These are phyloP conservation scores for Agrotis ipsilon DNA, from an alignment of 2,888 invertebrate species.

Conservation along the genomic window DNA sequence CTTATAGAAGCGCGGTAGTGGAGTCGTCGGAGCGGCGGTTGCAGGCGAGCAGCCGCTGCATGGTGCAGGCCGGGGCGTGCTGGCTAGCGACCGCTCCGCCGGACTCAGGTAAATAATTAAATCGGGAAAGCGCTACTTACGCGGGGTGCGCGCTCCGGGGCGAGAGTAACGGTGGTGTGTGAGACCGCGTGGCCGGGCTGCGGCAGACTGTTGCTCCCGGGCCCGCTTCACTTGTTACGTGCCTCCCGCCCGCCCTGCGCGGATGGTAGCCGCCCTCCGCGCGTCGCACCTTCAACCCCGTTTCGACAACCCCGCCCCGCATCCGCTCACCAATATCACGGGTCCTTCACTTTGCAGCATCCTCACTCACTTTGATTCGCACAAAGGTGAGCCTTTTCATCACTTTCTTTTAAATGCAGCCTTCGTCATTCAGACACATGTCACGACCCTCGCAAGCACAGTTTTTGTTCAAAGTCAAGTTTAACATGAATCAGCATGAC, in stretches of 20 bases:
- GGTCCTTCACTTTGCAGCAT: conserved; percentile 87
- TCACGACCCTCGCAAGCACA: conserved; percentile 30
- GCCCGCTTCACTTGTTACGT: conserved; percentile 91
- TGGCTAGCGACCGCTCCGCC: conserved; percentile 51
- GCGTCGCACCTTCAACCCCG: conserved; percentile 72
- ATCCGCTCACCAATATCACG: conserved; percentile 85
- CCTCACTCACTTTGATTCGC: conserved; percentile 79
- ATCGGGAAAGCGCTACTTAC: conserved; percentile 84
- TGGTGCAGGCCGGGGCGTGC: conserved; percentile 18
- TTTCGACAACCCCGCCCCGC: conserved; percentile 82
- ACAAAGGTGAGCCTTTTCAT: conserved; percentile 65
- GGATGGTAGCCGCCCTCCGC: conserved; percentile 73
- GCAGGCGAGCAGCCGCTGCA: conserved; percentile 2
- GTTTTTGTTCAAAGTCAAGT: conserved; percentile 37
- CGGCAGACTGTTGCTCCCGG: conserved; percentile 91
- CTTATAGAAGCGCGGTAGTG: conserved; percentile 62
- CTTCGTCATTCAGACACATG: conserved; percentile 56
- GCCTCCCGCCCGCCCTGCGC: conserved; percentile 85
- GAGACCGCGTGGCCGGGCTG: conserved; percentile 89
- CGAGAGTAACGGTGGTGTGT: conserved; percentile 82
- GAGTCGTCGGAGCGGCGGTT: conserved; percentile 44
- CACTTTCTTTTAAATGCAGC: conserved; percentile 57
- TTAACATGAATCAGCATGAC: conserved; percentile 28
- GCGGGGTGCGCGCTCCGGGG: conserved; percentile 77
- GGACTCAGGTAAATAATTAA: conserved; percentile 76